Evolutionary conservation across 2,797 vertebrate genomes (phyloP), one percentile per base, ranked within the genome.

Genomic region (Coregonus suidteri): DNA sequence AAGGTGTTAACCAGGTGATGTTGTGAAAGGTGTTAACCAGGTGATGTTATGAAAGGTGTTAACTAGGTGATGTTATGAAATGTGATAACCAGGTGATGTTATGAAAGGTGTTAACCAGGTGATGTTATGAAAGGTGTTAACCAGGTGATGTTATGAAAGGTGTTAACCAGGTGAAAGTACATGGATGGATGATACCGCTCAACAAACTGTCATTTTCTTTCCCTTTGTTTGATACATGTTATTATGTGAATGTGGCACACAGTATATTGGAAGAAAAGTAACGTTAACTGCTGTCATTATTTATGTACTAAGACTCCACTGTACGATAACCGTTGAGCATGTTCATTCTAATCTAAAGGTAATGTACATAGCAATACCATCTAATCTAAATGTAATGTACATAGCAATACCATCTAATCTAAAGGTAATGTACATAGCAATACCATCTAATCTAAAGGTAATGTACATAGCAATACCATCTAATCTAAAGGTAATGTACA

Each of bases 251-350:
- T 86, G 89, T 93, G 91, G 88, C 88, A 86, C 34, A 56, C 89
- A 86, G 84, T 92, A 91, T 93, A 91, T 89, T 86, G 84, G 90
- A 91, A 90, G 85, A 88, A 85, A 90, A 83, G 77, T 89, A 77
- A 78, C 85, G 80, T 25, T 91, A 90, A 85, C 92, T 25, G 25
- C 25, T 25, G 25, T 25, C 25, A 25, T 25, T 25, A 25, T 25
- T 25, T 25, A 25, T 25, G 1, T 25, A 25, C 25, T 82, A 81
- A 86, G 88, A 92, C 88, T 90, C 89, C 91, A 90, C 86, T 93
- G 91, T 93, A 93, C 90, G 91, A 91, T 92, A 93, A 87, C 86
- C 81, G 87, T 91, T 90, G 88, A 91, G 93, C 94, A 92, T 92
- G 92, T 92, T 92, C 89, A 91, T 92, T 91, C 86, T 92, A 89